Evolutionary conservation across 2,797 vertebrate species (phyloP).

Genomic region (Falco peregrinus): DNA sequence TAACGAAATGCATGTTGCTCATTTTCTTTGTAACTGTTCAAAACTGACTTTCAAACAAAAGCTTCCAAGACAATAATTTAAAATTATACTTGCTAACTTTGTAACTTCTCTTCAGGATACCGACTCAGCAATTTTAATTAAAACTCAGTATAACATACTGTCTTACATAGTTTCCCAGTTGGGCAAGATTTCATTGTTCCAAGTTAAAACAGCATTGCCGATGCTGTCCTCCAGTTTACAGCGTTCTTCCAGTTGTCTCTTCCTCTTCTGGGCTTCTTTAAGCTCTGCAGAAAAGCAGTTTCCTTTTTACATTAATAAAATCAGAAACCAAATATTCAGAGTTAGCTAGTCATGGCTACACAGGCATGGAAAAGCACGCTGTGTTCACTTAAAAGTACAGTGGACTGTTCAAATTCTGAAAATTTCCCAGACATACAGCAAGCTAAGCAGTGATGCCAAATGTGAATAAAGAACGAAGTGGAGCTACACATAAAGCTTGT

Average conservation of each 20-base stretch:
- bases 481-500: neutral
- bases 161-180: constrained; percentile 92
- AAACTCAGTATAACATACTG: constrained; percentile 32
- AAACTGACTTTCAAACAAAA: neutral
- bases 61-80: neutral
- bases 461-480: neutral
- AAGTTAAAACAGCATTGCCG: constrained; percentile 89
- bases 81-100: neutral
- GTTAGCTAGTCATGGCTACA: neutral
- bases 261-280: constrained; percentile 91
- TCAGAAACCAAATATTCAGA: neutral
- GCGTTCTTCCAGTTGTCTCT: constrained; percentile 90
- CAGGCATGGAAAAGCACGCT: neutral
- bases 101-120: neutral
- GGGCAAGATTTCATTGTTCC: constrained; percentile 94
- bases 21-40: neutral
- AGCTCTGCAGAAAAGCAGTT: constrained; percentile 78
- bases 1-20: neutral
- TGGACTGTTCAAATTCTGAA: neutral
- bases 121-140: neutral
- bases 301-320: neutral
- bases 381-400: neutral
- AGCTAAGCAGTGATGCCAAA: neutral
- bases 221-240: constrained; percentile 92
- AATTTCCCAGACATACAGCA: neutral